Base-by-base conservation (phyloP, 2,797 vertebrate genomes). In the Enteromius unitaeniatus region DNA sequence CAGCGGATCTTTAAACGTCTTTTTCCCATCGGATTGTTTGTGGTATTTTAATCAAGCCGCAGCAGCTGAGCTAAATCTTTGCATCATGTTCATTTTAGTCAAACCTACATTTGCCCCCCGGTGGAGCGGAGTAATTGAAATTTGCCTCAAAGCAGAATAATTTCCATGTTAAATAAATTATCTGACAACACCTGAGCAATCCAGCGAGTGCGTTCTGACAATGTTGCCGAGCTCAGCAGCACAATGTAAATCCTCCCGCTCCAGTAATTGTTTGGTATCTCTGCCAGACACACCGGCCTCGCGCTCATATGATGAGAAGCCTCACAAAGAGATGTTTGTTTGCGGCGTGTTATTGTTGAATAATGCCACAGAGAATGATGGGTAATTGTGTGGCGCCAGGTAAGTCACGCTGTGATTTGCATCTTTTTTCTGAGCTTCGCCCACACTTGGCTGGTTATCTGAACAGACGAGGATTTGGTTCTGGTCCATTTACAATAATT, bases 161-260 rank as follows among this genome's bases (percentile, higher is more conserved):
- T 87, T 90, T 86, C 85, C 83, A 84, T 88, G 87, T 89, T 85
- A 87, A 88, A 88, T 86, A 85, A 86, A 85, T 87, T 74, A 88
- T 79, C 88, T 81, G 84, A 87, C 86, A 89, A 85, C 86, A 90
- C 85, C 86, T 85, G 86, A 86, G 84, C 84, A 82, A 86, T 85
- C 83, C 84, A 73, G 77, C 84, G 82, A 79, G 78, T 89, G 80
- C 70, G 79, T 88, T 86, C 83, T 82, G 83, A 78, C 81, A 86
- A 82, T 76, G 77, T 78, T 73, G 82, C 73, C 55, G 23, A 86
- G 84, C 84, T 86, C 82, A 78, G 73, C 82, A 53, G 76, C 79
- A 69, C 79, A 85, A 81, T 76, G 76, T 81, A 80, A 86, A 85
- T 81, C 81, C 74, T 45, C 40, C 65, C 4, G 65, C 84, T 81